Base-by-base conservation (phyloP, 2,797 vertebrate species). In the Bovichtus diacanthus region DNA sequence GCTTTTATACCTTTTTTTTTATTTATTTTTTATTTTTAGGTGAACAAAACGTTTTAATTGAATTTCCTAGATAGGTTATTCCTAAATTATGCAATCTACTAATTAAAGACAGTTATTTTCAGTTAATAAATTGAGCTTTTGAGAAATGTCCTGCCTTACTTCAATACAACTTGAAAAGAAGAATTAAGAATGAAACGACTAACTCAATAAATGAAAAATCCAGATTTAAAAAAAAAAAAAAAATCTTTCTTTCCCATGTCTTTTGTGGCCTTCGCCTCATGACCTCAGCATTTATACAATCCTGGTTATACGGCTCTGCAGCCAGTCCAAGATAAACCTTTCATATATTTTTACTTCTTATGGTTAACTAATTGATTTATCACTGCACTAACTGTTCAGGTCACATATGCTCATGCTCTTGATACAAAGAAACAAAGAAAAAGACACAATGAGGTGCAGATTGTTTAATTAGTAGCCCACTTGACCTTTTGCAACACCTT, bases 401-500 rank as follows among this genome's bases (percentile, higher is more conserved):
- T 44, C 49, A 36, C 13, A 10, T 27, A 7, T 25, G 27, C 54
- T 61, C 39, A 29, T 31, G 27, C 27, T 34, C 44, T 34, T 36
- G 6, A 36, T 62, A 8, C 41, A 46, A n/a, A n/a, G 50, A 51
- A 53, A n/a, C 53, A n/a, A 49, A 19, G 31, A 25, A 27, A 25
- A 43, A 49, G 36, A 16, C 31, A 16, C 43, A 43, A 25, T 25
- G 7, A 62, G n/a, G 44, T 50, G 36, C 31, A 41, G 54, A 49
- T 58, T 27, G 21, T 68, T 50, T 68, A 50, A 44, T 36, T 44
- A 36, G 54, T 23, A 13, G 23, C 55, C 68, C 62, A 47, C 19
- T 19, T 74, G 56, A 62, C 41, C 55, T 54, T 61, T 61, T 54
- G 19, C 29, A 23, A 50, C 25, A 9, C 25, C 11, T 34, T 1